Evolutionary conservation across 2,797 vertebrate genomes (phyloP), one percentile per base, ranked within the genome.

Genomic region (Gila robusta): DNA sequence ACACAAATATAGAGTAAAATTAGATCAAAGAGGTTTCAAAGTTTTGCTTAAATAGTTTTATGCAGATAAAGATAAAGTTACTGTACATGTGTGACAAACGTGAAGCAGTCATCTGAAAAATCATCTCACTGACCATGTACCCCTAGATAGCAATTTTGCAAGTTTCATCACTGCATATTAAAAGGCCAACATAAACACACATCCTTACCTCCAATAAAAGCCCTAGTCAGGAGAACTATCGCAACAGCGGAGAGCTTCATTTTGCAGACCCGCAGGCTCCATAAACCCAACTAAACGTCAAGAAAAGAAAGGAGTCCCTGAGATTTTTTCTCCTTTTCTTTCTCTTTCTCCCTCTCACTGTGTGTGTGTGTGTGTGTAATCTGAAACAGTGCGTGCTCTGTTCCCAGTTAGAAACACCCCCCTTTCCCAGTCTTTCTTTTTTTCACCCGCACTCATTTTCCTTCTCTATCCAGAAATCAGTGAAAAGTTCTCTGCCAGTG

Each of bases 351-450:
- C 93, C 91, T 94, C 85, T 84, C 54, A 78, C 62, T 69, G 71
- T 81, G 78, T 84, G 77, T 79, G 91, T 95, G 95, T 96, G 82
- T 84, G 77, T 80, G 91, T 95, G 95, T 96, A 96, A 95, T 95
- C 93, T 92, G 93, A 96, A 96, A 96, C 96, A 96, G 94, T 95
- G 93, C 93, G 89, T 91, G 93, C 94, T 96, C 95, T 96, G 96
- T 96, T 96, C 94, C 94, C 91, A 94, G 93, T 95, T 95, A 96
- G 95, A 94, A 96, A 95, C 95, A 94, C 94, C 95, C 95, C 94
- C 94, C 84, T 87, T 94, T 94, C 93, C 93, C 93, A 52, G 64
- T 74, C 85, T 76, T 82, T 82, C 69, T 89, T 87, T 92, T 49
- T 93, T 93, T 93, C 90, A 88, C 89, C 84, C 88, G 74, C 56